Conservation (phyloP, 1,140 invertebrate species). For the Panagrolaimus sp. region DNA sequence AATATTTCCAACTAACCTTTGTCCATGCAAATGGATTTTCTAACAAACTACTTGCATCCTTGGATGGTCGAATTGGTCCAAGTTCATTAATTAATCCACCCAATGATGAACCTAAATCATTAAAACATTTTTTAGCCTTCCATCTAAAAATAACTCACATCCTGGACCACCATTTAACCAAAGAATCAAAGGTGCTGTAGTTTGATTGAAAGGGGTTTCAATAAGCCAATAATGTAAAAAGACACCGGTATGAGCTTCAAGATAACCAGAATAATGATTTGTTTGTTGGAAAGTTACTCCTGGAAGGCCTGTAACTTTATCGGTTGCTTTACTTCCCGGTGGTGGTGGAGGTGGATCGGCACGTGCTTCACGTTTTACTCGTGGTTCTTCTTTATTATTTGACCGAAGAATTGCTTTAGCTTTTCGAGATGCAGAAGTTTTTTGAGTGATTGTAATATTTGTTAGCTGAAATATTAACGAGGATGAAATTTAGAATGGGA, state of each 20-base stretch:
- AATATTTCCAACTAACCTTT: no score
- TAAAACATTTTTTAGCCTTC: no score
- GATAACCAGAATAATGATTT: slow-evolving; percentile 42
- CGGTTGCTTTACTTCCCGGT: slow-evolving; percentile 5
- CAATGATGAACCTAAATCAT: slow-evolving; percentile 55
- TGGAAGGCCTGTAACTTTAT: slow-evolving; percentile 26
- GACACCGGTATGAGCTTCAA: slow-evolving; percentile 31
- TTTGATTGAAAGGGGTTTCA: slow-evolving; percentile 60
- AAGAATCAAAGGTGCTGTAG: slow-evolving; percentile 61
- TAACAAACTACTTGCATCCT: slow-evolving; percentile 57
- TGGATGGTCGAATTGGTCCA: slow-evolving; percentile 60
- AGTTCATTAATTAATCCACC: slow-evolving; percentile 61
- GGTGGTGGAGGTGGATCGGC: not conserved
- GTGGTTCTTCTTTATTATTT: not conserved
- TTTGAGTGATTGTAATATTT: slow-evolving; percentile 2
- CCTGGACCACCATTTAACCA: slow-evolving; percentile 66
- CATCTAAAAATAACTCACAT: slow-evolving; percentile 44
- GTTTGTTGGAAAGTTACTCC: slow-evolving; percentile 38
- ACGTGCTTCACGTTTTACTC: not conserved
- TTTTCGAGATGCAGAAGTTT: not conserved
- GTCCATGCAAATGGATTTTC: slow-evolving; percentile 62
- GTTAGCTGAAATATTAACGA: not conserved
- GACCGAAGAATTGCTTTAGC: not conserved
- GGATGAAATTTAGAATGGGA: no score
- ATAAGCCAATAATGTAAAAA: slow-evolving; percentile 48